phyloP scores from a whole-genome alignment of 2,797 vertebrate genomes.

The Leontopithecus rosalia region DNA sequence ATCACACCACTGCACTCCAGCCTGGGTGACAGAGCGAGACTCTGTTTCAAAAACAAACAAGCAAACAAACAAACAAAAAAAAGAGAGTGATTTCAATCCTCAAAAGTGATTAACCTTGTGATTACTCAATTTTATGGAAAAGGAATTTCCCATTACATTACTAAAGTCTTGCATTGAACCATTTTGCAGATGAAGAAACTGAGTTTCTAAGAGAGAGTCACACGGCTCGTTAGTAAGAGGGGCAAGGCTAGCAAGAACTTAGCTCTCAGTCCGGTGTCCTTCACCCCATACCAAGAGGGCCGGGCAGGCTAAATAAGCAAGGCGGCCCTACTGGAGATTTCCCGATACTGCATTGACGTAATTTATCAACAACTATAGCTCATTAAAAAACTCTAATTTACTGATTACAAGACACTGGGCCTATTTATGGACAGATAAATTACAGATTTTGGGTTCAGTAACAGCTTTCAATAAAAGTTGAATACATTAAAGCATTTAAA shows the following conservation, averaged over 20 bases:
- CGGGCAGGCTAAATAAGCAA: neutral
- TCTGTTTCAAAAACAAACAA: no score
- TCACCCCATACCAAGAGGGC: neutral
- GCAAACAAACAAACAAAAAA: no score
- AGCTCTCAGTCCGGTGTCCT: neutral
- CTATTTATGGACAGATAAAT: neutral
- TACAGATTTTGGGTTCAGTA: conserved; percentile 31
- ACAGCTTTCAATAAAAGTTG: conserved; percentile 40
- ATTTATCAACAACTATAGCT: neutral
- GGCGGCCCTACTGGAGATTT: neutral
- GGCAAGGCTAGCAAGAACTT: neutral
- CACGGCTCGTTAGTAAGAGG: neutral
- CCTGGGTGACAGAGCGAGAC: no score
- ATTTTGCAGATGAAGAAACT: conserved; percentile 41
- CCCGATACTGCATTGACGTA: neutral
- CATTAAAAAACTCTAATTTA: neutral
- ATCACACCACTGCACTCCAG: no score
- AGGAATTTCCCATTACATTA: neutral
- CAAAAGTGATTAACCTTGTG: neutral
- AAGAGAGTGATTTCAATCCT: neutral
- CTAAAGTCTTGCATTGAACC: neutral
- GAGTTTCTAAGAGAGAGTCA: neutral
- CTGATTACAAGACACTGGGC: neutral
- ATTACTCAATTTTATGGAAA: neutral
- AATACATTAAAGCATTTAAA: conserved; percentile 4